phyloP scores from a whole-genome alignment of 2,888 invertebrate genomes.

The Drosophila barbarae region DNA sequence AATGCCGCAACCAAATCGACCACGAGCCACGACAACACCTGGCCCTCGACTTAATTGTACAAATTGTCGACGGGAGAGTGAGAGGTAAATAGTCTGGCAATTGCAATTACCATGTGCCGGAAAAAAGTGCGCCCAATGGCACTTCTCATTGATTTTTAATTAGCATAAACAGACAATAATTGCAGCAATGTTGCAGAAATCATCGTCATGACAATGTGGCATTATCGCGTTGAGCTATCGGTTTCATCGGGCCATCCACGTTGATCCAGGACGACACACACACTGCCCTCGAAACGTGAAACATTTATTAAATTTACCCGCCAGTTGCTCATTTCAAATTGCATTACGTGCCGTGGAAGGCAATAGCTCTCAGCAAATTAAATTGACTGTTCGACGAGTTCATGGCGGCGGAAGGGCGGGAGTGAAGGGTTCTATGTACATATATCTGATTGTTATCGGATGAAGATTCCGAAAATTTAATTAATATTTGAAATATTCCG shows the following conservation, averaged over 20 bases:
- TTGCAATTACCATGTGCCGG: slow-evolving; percentile 11
- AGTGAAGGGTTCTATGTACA: slow-evolving; percentile 2
- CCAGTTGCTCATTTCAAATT: slow-evolving; percentile 66
- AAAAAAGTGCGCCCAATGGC: slow-evolving; percentile 13
- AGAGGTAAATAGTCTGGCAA: slow-evolving; percentile 9
- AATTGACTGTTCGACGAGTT: slow-evolving; percentile 55
- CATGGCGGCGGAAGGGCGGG: slow-evolving; percentile 3
- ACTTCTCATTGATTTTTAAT: slow-evolving; percentile 54
- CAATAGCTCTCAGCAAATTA: slow-evolving; percentile 67
- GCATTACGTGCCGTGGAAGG: slow-evolving; percentile 59
- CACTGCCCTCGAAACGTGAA: slow-evolving; percentile 45
- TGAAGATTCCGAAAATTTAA: slow-evolving; percentile 33
- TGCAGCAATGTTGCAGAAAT: slow-evolving; percentile 42
- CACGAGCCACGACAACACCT: background rate
- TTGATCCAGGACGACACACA: slow-evolving; percentile 19
- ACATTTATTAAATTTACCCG: slow-evolving; percentile 62
- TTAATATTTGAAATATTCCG: slow-evolving; percentile 33
- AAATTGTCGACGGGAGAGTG: background rate
- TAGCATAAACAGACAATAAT: slow-evolving; percentile 55
- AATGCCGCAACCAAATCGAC: slow-evolving; percentile 3
- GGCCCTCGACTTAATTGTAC: slow-evolving; percentile 9
- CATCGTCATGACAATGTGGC: slow-evolving; percentile 34
- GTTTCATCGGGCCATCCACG: slow-evolving; percentile 18
- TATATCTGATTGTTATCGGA: slow-evolving; percentile 28
- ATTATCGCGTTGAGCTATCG: slow-evolving; percentile 25